Base-by-base conservation (phyloP, 2,797 vertebrate species). In the Chloroceryle inda region DNA sequence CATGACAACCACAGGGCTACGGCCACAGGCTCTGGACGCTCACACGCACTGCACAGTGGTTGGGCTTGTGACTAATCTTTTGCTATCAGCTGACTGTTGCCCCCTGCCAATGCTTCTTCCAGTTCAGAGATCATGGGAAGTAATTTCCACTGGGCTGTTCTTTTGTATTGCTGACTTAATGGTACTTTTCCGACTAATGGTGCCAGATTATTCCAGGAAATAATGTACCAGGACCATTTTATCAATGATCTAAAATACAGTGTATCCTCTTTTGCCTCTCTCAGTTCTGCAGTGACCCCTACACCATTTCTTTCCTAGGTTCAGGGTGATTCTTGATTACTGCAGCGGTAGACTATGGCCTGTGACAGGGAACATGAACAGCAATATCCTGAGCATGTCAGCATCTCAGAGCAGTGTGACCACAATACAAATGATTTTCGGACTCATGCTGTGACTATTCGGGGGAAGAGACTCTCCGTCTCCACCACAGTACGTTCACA, bases 11-110 rank as follows among this genome's bases (percentile, higher is more conserved):
- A 50, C 0, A 1, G 68, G 40, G 22, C 78, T 44, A 21, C 4
- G 21, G 84, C 40, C 79, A 61, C 0, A 0, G 62, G 42, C 79
- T 92, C 59, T 29, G 74, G 62, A 59, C 0, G 1, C 77, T 75
- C 13, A 8, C 69, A 88, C 31, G 72, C 31, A 9, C 45, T 44
- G 78, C 59, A 31, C 31, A 73, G 45, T 5, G 8, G 62, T 37
- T 85, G 64, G 26, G 49, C 78, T 74, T 85, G n/a, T 81, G 83
- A 73, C 55, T 69, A 88, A 72, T 82, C 66, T 73, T 85, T 69
- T 63, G 22, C 24, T 17, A 50, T 52, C 35, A 72, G 58, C 79
- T 88, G 73, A 61, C 31, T 77, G 21, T 62, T 83, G 52, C 22
- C 66, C 58, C 84, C 86, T 86, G 73, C 49, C 58, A 92, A 8